Evolutionary conservation across 2,113 vertebrate species (phyloP).

Genomic region (Numenius arquata): DNA sequence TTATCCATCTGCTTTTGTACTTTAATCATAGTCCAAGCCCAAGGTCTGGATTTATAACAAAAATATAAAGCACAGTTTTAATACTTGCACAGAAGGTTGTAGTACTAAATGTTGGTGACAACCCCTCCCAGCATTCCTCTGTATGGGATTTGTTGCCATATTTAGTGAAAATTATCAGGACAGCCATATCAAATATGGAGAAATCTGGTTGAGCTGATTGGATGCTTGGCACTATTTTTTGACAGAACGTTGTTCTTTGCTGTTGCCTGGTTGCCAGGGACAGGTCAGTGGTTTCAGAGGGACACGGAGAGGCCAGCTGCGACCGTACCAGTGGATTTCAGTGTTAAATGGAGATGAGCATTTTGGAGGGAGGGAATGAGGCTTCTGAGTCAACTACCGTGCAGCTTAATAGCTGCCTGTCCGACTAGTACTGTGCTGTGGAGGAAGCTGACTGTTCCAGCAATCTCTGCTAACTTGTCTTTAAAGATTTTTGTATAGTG

Average conservation of each 20-base stretch:
- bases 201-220: background rate
- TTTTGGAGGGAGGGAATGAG: background rate
- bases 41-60: too few species aligned
- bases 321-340: background rate
- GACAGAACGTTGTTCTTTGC: background rate
- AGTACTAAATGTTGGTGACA: background rate
- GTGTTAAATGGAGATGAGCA: background rate
- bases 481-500: background rate
- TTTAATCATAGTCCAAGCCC: background rate
- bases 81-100: background rate
- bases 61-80: background rate
- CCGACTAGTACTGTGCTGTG: background rate
- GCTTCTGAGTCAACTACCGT: background rate
- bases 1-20: background rate
- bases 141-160: background rate
- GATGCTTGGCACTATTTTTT: background rate
- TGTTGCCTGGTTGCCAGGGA: background rate
- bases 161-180: background rate
- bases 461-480: slow-evolving; percentile 10
- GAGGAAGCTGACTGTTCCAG: background rate
- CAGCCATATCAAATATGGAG: background rate
- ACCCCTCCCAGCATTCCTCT: background rate
- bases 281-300: background rate
- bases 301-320: background rate
- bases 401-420: background rate